Conservation (phyloP, 2,113 vertebrate genomes). For the Alligator mississippiensis region DNA sequence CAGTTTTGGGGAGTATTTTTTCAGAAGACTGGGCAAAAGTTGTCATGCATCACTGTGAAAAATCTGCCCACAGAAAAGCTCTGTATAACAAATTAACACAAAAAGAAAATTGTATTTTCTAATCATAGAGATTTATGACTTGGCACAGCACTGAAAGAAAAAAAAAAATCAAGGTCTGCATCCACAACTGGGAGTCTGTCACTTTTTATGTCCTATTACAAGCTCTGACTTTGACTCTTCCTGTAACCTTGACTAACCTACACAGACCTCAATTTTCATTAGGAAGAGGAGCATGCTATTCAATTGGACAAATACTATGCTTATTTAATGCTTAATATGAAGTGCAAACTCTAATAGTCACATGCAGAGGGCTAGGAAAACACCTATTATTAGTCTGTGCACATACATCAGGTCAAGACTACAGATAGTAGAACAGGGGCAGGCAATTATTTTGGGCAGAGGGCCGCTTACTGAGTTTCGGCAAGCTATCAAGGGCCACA, state of each 20-base stretch:
- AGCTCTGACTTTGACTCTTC: not conserved
- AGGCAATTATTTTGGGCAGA: too few species aligned
- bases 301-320: slow-evolving; percentile 16
- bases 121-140: not conserved
- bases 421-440: not conserved
- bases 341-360: not conserved
- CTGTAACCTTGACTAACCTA: not conserved
- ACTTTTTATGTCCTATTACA: not conserved
- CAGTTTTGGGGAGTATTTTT: not conserved
- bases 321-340: not conserved
- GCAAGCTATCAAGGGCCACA: too few species aligned
- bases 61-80: not conserved
- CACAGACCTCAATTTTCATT: not conserved
- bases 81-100: not conserved
- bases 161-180: not conserved
- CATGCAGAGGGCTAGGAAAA: not conserved
- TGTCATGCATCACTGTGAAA: not conserved
- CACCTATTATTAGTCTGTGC: not conserved
- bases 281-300: slow-evolving; percentile 29
- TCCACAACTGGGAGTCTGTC: not conserved
- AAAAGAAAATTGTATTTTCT: not conserved
- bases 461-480: too few species aligned
- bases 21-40: not conserved
- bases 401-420: not conserved
- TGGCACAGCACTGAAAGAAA: not conserved